phyloP scores from a whole-genome alignment of 2,113 vertebrate genomes.

The Colossoma macropomum region DNA sequence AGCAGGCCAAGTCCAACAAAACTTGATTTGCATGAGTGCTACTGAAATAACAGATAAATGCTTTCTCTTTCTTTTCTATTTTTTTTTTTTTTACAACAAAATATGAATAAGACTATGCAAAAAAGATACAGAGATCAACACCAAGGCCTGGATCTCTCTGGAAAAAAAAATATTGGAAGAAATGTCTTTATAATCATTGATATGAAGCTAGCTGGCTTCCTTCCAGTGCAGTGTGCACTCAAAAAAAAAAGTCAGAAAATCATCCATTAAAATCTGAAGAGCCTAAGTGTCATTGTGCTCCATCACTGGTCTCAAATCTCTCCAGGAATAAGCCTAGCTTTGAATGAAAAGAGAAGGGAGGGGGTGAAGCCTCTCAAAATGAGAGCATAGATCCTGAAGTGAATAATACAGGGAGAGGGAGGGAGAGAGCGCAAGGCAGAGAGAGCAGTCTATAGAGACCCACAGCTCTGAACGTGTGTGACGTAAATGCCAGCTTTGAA shows the following conservation, averaged over 20 bases:
- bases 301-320: constrained; percentile 16
- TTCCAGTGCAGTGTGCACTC: background rate
- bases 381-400: background rate
- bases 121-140: background rate
- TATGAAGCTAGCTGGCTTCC: background rate
- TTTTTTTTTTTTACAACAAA: too few species aligned
- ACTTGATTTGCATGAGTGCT: too few species aligned
- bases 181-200: background rate
- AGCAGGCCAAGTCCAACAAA: too few species aligned
- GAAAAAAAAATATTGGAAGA: too few species aligned
- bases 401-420: constrained; percentile 10
- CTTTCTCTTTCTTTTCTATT: background rate
- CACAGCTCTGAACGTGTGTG: constrained; percentile 18
- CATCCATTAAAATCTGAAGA: background rate
- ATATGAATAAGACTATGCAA: background rate
- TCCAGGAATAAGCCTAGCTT: constrained; percentile 29
- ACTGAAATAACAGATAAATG: background rate
- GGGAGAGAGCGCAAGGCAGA: constrained; percentile 3
- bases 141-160: background rate
- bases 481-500: constrained; percentile 48
- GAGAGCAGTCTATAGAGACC: constrained; percentile 24
- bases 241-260: background rate
- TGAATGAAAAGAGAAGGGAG: background rate
- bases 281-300: constrained; percentile 27
- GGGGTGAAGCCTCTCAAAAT: constrained; percentile 11